Conservation (phyloP, 2,888 invertebrate genomes). For the Lasioglossum pauxillum region DNA sequence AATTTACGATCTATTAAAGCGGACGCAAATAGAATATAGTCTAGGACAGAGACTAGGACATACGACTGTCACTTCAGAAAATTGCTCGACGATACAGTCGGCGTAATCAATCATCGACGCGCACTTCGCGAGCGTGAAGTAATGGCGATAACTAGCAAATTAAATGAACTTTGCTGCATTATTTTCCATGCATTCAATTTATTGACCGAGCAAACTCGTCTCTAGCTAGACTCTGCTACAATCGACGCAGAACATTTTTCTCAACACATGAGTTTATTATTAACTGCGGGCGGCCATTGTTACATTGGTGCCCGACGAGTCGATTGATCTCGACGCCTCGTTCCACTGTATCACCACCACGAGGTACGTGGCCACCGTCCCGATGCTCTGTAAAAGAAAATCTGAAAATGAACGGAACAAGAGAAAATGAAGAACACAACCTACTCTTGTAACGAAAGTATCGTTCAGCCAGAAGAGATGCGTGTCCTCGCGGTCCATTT, state of each 20-base stretch:
- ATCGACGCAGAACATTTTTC: too few species aligned
- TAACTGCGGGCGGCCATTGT: background rate
- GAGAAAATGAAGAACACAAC: background rate
- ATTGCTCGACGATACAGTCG: background rate
- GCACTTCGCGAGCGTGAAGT: background rate
- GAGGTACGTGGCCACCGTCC: background rate
- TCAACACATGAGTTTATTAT: background rate
- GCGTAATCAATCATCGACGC: background rate
- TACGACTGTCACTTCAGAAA: background rate
- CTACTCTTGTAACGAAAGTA: background rate
- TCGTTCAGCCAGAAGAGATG: background rate
- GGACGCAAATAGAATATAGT: too few species aligned
- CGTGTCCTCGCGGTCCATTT: background rate
- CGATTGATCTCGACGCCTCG: background rate
- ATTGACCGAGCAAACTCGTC: background rate
- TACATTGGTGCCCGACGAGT: background rate
- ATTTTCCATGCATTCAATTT: background rate
- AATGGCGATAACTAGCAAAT: background rate
- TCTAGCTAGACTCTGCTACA: too few species aligned
- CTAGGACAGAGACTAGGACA: too few species aligned
- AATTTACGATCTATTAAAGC: too few species aligned
- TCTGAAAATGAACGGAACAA: too few species aligned
- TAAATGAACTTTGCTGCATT: background rate
- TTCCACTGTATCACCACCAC: conserved; percentile 1
- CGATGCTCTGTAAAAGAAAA: background rate